These are phyloP conservation scores for Microctonus brassicae DNA, from an alignment of 2,888 invertebrate species.

Conservation along the genomic window DNA sequence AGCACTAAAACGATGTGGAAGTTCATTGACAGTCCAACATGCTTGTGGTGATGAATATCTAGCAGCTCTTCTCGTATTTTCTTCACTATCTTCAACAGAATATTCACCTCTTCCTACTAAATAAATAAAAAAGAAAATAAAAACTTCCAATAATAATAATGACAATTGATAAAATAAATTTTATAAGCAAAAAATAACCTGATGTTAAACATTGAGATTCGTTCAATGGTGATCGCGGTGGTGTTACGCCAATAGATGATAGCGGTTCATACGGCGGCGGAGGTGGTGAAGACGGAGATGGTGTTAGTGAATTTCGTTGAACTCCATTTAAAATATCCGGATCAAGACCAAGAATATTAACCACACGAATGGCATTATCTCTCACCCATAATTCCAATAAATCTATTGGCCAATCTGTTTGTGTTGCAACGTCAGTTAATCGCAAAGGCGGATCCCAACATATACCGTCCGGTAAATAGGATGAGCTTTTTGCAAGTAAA, in stretches of 20 bases:
- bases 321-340: slow-evolving; percentile 70
- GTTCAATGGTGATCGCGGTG: slow-evolving; percentile 70
- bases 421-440: slow-evolving; percentile 70
- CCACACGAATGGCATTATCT: slow-evolving; percentile 80
- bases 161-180: neutral
- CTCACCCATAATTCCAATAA: slow-evolving; percentile 77
- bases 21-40: slow-evolving; percentile 59
- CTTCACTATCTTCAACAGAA: slow-evolving; percentile 57
- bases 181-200: slow-evolving; percentile 54
- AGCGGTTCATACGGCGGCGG: slow-evolving; percentile 71
- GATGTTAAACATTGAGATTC: slow-evolving; percentile 58
- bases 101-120: neutral
- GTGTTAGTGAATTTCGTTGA: slow-evolving; percentile 57
- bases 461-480: slow-evolving; percentile 88
- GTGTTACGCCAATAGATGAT: slow-evolving; percentile 69
- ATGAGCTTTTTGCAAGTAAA: slow-evolving; percentile 81
- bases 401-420: slow-evolving; percentile 77
- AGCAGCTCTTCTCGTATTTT: neutral
- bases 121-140: neutral
- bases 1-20: slow-evolving; percentile 76
- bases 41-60: slow-evolving; percentile 47
- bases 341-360: slow-evolving; percentile 81
- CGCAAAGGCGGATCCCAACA: slow-evolving; percentile 76
- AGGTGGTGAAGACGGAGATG: slow-evolving; percentile 63
- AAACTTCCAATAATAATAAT: neutral